These are phyloP conservation scores for Hippoglossus hippoglossus DNA, from an alignment of 2,797 vertebrate genomes.

Conservation along the genomic window DNA sequence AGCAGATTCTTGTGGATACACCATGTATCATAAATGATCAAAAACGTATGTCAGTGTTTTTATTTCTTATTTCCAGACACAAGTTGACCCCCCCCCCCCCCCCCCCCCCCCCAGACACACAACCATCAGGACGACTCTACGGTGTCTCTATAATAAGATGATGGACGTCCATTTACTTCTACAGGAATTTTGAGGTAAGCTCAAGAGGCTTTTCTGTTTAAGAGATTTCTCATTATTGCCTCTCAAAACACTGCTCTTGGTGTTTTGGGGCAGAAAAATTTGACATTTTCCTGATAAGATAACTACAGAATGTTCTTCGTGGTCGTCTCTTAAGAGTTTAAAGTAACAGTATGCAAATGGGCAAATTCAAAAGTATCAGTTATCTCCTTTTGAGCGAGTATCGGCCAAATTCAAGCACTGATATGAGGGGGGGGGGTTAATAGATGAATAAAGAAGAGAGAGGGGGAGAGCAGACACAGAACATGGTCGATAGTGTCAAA, in stretches of 20 bases:
- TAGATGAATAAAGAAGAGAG: conserved; percentile 83
- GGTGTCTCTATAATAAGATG: not conserved
- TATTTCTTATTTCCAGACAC: conserved; percentile 18
- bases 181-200: conserved; percentile 9
- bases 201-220: not conserved
- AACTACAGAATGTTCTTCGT: not conserved
- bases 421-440: conserved; percentile 62
- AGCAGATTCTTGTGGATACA: too few relatives aligned
- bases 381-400: conserved; percentile 6
- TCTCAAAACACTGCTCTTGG: not conserved
- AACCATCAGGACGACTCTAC: not conserved
- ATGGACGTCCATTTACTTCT: not conserved
- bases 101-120: not conserved
- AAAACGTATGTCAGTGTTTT: not conserved
- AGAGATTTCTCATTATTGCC: too few relatives aligned
- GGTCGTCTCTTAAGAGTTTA: not conserved
- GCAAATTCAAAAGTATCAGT: not conserved
- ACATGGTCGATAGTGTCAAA: conserved; percentile 89
- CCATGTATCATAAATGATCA: too few relatives aligned
- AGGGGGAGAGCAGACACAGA: conserved; percentile 70
- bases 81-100: not conserved
- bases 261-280: not conserved
- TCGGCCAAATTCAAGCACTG: conserved; percentile 22
- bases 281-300: not conserved
- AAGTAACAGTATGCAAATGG: conserved; percentile 4